phyloP scores from a whole-genome alignment of 2,888 invertebrate genomes.

The Cheilosia variabilis region DNA sequence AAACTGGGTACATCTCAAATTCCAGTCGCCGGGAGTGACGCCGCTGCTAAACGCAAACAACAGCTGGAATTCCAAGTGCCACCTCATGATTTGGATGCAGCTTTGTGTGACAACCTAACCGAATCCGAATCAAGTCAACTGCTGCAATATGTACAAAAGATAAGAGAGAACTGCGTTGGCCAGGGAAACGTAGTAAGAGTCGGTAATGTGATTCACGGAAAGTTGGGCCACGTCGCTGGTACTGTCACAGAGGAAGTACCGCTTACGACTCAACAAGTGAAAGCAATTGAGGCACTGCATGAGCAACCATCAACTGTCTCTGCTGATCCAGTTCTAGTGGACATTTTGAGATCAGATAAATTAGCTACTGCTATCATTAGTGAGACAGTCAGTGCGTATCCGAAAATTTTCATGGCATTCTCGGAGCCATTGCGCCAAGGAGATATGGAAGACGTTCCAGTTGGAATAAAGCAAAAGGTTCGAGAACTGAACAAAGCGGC shows the following conservation, averaged over 20 bases:
- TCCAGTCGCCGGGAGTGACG: constrained; percentile 92
- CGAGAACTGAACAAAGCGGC: constrained; percentile 85
- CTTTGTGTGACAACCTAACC: constrained; percentile 83
- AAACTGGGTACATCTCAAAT: constrained; percentile 89
- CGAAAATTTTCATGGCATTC: constrained; percentile 80
- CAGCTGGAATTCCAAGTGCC: constrained; percentile 94
- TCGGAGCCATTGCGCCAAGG: constrained; percentile 79
- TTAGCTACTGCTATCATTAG: constrained; percentile 77
- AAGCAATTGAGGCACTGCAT: constrained; percentile 77
- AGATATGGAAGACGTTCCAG: constrained; percentile 77
- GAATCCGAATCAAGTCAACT: constrained; percentile 85
- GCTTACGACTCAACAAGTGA: constrained; percentile 63
- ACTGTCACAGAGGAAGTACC: constrained; percentile 35
- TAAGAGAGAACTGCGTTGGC: constrained; percentile 89
- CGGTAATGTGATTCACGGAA: constrained; percentile 82
- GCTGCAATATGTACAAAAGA: constrained; percentile 85
- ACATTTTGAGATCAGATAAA: constrained; percentile 79
- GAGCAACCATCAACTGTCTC: constrained; percentile 75
- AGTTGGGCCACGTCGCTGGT: constrained; percentile 81
- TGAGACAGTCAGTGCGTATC: constrained; percentile 76
- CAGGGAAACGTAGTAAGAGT: constrained; percentile 89
- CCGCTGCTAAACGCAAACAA: constrained; percentile 90
- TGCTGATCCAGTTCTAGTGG: constrained; percentile 78
- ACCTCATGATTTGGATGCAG: constrained; percentile 90
- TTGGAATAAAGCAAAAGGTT: constrained; percentile 83